A percentile compares a stretch with the other conserved stretches of the same genome.
Evolutionary conservation across 2,797 vertebrate species (phyloP).

Genomic region (Hydrocynus forskahlii): DNA sequence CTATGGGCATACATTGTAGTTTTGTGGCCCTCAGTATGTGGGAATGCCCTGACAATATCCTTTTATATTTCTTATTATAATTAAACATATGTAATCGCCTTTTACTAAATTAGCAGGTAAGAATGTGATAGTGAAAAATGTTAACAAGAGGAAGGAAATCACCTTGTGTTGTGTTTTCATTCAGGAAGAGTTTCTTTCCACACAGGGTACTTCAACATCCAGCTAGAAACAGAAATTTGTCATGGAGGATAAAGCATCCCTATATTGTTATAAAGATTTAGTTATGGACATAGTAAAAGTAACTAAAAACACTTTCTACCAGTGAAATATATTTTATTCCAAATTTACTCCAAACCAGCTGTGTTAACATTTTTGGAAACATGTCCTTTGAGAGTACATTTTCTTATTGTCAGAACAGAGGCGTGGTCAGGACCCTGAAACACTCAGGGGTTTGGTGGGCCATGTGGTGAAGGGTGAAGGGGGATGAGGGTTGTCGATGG

Average conservation of each 20-base stretch:
- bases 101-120: too few relatives aligned
- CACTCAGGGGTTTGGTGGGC: too few relatives aligned
- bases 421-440: too few relatives aligned
- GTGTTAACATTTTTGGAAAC: background rate
- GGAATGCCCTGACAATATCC: background rate
- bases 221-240: background rate
- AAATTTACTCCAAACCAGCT: too few relatives aligned
- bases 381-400: background rate
- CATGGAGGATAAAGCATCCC: background rate
- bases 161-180: background rate
- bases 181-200: background rate
- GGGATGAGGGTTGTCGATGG: too few relatives aligned
- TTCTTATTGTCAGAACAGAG: background rate
- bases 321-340: too few relatives aligned
- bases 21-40: background rate
- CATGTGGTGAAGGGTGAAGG: too few relatives aligned
- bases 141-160: background rate
- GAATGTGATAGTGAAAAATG: background rate
- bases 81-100: too few relatives aligned
- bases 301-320: too few relatives aligned
- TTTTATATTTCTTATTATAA: too few relatives aligned
- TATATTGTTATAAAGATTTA: background rate
- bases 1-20: background rate
- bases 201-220: background rate
- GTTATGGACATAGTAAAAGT: background rate